phyloP scores from a whole-genome alignment of 1,140 invertebrate genomes.

The Leptestheria dahalacensis region DNA sequence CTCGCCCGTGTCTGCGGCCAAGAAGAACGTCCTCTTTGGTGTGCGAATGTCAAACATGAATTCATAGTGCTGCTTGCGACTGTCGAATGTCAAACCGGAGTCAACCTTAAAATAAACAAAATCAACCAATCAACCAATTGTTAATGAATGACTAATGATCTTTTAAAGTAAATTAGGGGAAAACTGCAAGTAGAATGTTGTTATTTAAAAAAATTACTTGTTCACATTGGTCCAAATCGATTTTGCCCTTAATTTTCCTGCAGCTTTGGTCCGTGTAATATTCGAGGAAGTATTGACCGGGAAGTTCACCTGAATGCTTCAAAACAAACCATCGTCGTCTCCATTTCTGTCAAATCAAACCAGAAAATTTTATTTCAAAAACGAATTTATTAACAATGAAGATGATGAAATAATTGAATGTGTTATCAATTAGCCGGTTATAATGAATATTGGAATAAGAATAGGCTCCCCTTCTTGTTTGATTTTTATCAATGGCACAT shows the following conservation, averaged over 20 bases:
- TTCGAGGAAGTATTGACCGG: conserved; percentile 81
- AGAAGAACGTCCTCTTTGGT: conserved; percentile 71
- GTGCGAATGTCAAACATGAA: conserved; percentile 81
- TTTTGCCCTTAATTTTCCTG: conserved; percentile 72
- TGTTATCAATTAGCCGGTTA: background rate
- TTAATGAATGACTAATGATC: too few species aligned
- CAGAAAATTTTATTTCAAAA: too few species aligned
- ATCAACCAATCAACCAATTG: too few species aligned
- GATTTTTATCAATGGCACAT: too few species aligned
- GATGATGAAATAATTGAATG: conserved; percentile 12
- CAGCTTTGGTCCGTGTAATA: conserved; percentile 80
- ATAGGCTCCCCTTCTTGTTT: too few species aligned
- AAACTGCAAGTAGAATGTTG: background rate
- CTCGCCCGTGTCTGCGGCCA: conserved; percentile 73
- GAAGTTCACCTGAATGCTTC: conserved; percentile 71
- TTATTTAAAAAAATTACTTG: conserved; percentile 42
- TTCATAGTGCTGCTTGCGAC: conserved; percentile 61
- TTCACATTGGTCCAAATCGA: conserved; percentile 88
- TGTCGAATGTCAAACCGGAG: conserved; percentile 65
- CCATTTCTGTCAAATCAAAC: conserved; percentile 60
- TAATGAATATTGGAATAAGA: background rate
- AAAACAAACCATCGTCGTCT: conserved; percentile 82
- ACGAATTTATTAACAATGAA: too few species aligned
- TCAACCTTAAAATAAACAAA: conserved; percentile 46
- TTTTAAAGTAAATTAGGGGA: background rate